Percentiles rank a stretch among this genome's conserved stretches.
These are phyloP conservation scores for Willisornis vidua DNA, from an alignment of 2,113 vertebrate species.

Conservation along the genomic window DNA sequence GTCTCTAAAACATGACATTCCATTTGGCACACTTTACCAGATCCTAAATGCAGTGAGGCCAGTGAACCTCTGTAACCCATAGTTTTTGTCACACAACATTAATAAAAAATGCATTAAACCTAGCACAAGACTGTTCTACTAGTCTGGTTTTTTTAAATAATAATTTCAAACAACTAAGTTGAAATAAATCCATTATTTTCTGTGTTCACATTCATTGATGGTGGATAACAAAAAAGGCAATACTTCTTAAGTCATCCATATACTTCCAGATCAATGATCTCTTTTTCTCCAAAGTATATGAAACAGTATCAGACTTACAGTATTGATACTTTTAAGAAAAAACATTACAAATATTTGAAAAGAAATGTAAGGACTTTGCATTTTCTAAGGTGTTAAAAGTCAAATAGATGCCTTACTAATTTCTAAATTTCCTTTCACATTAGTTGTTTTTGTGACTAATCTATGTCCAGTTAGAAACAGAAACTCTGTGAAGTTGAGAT, in stretches of 20 bases:
- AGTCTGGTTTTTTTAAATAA: neutral
- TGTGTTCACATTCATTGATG: neutral
- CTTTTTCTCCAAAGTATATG: neutral
- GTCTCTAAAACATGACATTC: neutral
- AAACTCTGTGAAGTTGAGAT: neutral
- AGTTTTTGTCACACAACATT: neutral
- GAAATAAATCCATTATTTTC: neutral
- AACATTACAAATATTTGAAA: neutral
- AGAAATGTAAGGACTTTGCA: neutral
- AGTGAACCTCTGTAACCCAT: neutral
- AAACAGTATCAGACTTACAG: neutral
- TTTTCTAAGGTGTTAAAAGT: neutral
- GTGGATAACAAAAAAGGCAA: neutral
- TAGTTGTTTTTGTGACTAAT: neutral
- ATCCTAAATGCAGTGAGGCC: neutral
- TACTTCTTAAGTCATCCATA: neutral
- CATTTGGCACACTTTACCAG: neutral
- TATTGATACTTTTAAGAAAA: neutral
- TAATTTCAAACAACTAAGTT: neutral
- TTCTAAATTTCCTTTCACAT: slow-evolving; percentile 4
- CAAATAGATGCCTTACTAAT: neutral
- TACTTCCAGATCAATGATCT: neutral
- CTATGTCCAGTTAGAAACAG: neutral
- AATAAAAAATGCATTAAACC: neutral
- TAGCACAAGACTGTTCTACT: neutral